Base-by-base conservation (phyloP, 35 echinoderm and acorn worm species). In the Diadema setosum region DNA sequence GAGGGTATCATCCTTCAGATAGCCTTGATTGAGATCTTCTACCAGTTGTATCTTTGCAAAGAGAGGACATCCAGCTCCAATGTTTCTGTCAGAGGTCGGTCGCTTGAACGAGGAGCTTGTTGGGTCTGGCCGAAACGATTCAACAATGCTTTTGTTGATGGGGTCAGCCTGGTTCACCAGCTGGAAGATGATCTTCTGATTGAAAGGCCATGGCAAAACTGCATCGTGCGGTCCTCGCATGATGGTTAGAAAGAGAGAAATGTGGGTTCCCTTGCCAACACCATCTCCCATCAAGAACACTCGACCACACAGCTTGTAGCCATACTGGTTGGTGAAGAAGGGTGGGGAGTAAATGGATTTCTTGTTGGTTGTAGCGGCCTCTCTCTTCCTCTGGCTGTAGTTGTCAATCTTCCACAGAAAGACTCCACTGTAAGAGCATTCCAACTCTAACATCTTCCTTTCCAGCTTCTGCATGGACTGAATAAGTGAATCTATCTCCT, bases 61-160 rank as follows among this genome's bases (percentile, higher is more conserved):
- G 30, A 88, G 37, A 1, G 91, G 91, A 25, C 91, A 93, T 5
- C 91, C 91, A 48, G 91, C 81, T 45, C 86, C 91, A 39, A 93
- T 88, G 52, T 93, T 93, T 23, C 67, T 83, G 18, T 93, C 91
- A 5, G 48, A 75, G 15, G 63, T 82, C 1, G 95, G 95, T 63
- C 84, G 78, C 65, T 93, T 87, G 60, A 97, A 97, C 8, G 90
- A 93, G 20, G 83, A 86, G 43, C 91, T 93, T n/a, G 58, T 41
- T 14, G 91, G 91, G 58, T 93, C 91, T 0, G 91, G 95, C 35
- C 87, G 45, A 70, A 97, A 97, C 30, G 91, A 65, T 16, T 97
- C 95, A 3, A 84, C 63, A n/a, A 93, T 78, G 37, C 73, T 78
- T 41, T 78, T 78, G 33, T 39, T 42, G 3, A 67, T 67, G 2